Evolutionary conservation across 2,113 vertebrate genomes (phyloP).

Genomic region (Axis porcinus): DNA sequence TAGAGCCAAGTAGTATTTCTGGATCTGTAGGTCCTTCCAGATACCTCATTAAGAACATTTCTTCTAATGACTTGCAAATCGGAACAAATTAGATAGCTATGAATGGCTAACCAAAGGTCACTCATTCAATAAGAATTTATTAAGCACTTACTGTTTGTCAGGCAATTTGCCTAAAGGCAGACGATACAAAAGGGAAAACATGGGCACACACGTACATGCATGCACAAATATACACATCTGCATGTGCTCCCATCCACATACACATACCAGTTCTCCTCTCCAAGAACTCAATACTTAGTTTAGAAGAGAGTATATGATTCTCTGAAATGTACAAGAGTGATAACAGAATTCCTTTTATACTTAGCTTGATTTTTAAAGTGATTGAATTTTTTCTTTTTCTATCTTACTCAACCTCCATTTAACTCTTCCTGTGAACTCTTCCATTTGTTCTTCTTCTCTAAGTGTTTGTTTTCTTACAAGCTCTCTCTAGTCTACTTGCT

Average conservation of each 20-base stretch:
- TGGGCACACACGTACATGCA: neutral
- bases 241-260: accelerated
- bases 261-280: neutral
- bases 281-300: neutral
- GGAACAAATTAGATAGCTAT: neutral
- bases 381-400: neutral
- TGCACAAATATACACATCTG: neutral
- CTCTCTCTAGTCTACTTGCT: neutral
- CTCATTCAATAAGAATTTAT: neutral
- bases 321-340: neutral
- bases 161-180: neutral
- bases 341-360: neutral
- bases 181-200: neutral
- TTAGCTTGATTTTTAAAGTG: neutral
- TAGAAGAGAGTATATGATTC: neutral
- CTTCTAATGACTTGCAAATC: neutral
- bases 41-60: neutral
- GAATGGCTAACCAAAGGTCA: neutral
- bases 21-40: neutral
- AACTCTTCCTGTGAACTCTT: neutral
- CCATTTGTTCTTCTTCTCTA: neutral
- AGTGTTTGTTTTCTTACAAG: neutral
- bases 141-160: neutral
- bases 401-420: neutral
- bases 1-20: neutral